Base-by-base conservation (phyloP, 2,888 invertebrate species). In the Sclerodermus sp. region DNA sequence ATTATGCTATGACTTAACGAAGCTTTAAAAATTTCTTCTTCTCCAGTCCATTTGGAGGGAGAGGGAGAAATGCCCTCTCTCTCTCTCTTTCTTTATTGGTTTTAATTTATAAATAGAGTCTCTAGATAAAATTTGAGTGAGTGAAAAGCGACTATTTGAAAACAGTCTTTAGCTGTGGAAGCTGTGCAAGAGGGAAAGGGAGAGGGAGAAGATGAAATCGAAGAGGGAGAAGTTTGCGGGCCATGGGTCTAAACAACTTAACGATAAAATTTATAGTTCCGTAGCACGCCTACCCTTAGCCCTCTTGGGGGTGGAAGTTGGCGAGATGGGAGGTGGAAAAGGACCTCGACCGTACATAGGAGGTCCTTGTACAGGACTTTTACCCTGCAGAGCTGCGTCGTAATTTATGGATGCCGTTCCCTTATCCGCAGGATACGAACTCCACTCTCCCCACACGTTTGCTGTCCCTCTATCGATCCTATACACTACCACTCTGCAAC, bases 351-450 rank as follows among this genome's bases (percentile, higher is more conserved):
- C 62, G 62, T 65, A 64, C 66, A 68, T 62, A 65, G 67, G 65
- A 70, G 69, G 70, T 71, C 75, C 73, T 71, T 72, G 73, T 75
- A 71, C 74, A 73, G 74, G 75, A 76, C 74, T 77, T 76, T 75
- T 76, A 74, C 71, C 73, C 75, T 72, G 73, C 70, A 69, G 74
- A 74, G 75, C 74, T 73, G 70, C 70, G 71, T 70, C 71, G 77
- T 77, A 76, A 77, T 77, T 77, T 77, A 77, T 77, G 73, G 74
- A 76, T 75, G 74, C 73, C 74, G 70, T 76, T 76, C 76, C 75
- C 74, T 77, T 76, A 77, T 77, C 76, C 77, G 71, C 74, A 73
- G 77, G 75, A 76, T 76, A 74, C 74, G 73, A 73, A 74, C 73
- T 73, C 75, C 60, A 64, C 68, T 70, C 63, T 66, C 69, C 67